These are phyloP conservation scores for Neosilurus hyrtlii DNA, from an alignment of 2,797 vertebrate species.

Conservation along the genomic window DNA sequence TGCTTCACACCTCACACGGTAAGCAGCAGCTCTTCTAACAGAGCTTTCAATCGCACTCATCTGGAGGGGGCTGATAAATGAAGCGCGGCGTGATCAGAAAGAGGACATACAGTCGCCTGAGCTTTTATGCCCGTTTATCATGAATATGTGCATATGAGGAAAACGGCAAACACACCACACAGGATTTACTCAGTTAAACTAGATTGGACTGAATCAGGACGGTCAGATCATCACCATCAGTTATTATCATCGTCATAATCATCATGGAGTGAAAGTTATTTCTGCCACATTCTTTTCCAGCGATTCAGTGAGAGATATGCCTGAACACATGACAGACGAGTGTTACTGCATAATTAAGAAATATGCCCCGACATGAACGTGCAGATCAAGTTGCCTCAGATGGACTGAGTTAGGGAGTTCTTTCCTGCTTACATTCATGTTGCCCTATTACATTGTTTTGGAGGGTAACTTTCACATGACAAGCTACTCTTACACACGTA, in stretches of 20 bases:
- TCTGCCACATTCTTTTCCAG: not conserved
- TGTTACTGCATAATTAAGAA: not conserved
- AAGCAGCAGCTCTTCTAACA: slow-evolving; percentile 13
- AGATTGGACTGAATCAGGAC: not conserved
- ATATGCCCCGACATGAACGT: not conserved
- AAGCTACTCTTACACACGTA: not conserved
- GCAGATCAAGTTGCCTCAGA: not conserved
- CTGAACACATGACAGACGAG: not conserved
- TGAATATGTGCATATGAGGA: slow-evolving; percentile 5
- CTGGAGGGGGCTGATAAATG: slow-evolving; percentile 1
- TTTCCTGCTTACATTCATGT: not conserved
- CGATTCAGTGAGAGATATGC: not conserved
- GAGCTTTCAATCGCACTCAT: not conserved
- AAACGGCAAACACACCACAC: not conserved
- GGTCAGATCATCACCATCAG: too few relatives aligned
- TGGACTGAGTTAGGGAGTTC: not conserved
- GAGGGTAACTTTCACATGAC: not conserved
- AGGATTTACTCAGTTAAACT: not conserved
- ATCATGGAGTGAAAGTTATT: not conserved
- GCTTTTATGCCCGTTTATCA: slow-evolving; percentile 10
- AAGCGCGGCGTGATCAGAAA: slow-evolving; percentile 4
- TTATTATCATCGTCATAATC: too few relatives aligned
- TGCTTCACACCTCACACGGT: slow-evolving; percentile 14
- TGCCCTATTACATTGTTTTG: not conserved
- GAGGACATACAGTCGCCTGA: not conserved